Percentiles rank a stretch among this genome's conserved stretches.
phyloP scores from a whole-genome alignment of 2,797 vertebrate species.

The Intellagama lesueurii region DNA sequence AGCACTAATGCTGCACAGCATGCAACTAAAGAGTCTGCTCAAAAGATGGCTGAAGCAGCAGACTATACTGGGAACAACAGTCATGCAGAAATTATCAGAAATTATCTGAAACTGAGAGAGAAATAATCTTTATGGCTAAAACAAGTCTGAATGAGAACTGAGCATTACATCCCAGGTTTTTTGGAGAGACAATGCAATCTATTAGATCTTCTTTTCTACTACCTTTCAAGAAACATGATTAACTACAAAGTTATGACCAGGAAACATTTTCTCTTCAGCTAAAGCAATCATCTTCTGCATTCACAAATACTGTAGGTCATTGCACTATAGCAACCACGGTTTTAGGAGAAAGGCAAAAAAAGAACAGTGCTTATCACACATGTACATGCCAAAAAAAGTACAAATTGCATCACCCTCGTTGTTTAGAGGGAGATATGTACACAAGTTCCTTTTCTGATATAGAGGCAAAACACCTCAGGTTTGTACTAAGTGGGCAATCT shows the following conservation, averaged over 20 bases:
- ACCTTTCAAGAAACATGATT: conserved; percentile 68
- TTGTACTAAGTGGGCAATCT: background rate
- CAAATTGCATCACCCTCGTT: conserved; percentile 20
- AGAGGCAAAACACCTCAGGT: conserved; percentile 10
- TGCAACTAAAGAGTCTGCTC: conserved; percentile 49
- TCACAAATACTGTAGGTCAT: conserved; percentile 77
- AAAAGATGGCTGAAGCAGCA: conserved; percentile 69
- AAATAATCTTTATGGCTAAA: conserved; percentile 25
- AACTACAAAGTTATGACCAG: conserved; percentile 79
- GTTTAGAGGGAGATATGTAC: conserved; percentile 19
- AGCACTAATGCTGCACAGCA: conserved; percentile 15
- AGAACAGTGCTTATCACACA: conserved; percentile 60
- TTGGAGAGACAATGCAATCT: conserved; percentile 4
- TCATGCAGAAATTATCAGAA: conserved; percentile 57
- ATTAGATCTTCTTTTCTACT: conserved; percentile 25
- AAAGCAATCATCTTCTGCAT: conserved; percentile 73
- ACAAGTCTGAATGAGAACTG: conserved; percentile 8
- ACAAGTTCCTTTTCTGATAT: conserved; percentile 28
- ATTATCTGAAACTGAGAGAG: conserved; percentile 66
- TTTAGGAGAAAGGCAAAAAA: conserved; percentile 71
- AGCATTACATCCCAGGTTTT: conserved; percentile 39
- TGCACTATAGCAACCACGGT: conserved; percentile 78
- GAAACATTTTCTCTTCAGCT: conserved; percentile 77
- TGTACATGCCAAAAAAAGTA: conserved; percentile 5
- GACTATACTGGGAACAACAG: conserved; percentile 60